Evolutionary conservation across 1,140 invertebrate species (phyloP).

Genomic region (Agraylea sexmaculata): DNA sequence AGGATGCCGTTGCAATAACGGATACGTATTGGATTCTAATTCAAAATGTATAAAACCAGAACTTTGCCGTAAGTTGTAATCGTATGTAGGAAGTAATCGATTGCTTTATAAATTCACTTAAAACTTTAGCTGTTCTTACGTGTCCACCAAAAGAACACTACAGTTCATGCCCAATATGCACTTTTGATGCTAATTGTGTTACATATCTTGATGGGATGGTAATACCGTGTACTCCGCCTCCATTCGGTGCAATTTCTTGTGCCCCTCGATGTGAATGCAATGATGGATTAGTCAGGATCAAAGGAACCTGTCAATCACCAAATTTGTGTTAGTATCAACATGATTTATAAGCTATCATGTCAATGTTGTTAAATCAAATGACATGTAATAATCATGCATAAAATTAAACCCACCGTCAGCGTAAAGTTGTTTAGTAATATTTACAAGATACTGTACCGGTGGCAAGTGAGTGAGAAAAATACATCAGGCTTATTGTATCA

Average conservation of each 20-base stretch:
- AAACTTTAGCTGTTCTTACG: too few species aligned
- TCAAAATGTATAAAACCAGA: conserved; percentile 4
- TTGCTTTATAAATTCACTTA: too few species aligned
- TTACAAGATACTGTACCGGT: too few species aligned
- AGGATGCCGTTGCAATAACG: conserved; percentile 8
- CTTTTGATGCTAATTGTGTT: conserved; percentile 5
- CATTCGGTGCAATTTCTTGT: not conserved
- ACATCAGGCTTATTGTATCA: too few species aligned
- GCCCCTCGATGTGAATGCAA: conserved; percentile 3
- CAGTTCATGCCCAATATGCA: conserved; percentile 3
- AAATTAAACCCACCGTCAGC: too few species aligned
- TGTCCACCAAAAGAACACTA: not conserved
- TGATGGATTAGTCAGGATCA: conserved; percentile 6
- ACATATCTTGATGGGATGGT: conserved; percentile 1
- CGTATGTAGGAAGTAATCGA: too few species aligned
- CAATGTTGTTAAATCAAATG: too few species aligned
- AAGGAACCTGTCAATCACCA: not conserved
- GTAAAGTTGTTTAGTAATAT: too few species aligned
- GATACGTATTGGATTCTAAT: not conserved
- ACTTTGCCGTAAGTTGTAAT: conserved; percentile 10
- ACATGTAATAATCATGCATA: too few species aligned
- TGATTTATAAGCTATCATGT: too few species aligned
- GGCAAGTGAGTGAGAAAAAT: too few species aligned
- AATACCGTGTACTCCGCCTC: not conserved
- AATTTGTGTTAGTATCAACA: conserved; percentile 6